These are phyloP conservation scores for Omphaloscelis lunosa DNA, from an alignment of 2,888 invertebrate genomes.

Conservation along the genomic window DNA sequence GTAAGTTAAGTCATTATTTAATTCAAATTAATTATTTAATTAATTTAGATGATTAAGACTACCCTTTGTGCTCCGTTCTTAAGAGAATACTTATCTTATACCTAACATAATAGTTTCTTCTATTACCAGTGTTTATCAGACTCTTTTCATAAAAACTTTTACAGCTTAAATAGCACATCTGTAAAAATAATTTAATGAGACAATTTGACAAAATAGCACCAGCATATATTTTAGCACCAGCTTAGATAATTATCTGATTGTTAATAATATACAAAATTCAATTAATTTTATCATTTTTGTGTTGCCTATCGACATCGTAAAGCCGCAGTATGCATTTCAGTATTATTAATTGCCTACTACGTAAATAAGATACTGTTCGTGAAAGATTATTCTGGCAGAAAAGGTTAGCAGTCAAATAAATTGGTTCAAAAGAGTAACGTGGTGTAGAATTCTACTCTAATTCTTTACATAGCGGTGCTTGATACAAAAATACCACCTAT, in stretches of 20 bases:
- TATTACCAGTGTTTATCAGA: background rate
- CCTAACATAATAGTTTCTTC: background rate
- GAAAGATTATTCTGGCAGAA: background rate
- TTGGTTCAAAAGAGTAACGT: background rate
- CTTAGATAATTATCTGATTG: background rate
- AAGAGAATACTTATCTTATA: background rate
- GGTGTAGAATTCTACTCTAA: background rate
- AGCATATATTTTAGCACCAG: background rate
- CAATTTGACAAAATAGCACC: too few relatives aligned
- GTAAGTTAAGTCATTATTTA: constrained; percentile 16
- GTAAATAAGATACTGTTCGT: background rate
- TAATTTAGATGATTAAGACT: background rate
- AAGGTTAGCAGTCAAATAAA: background rate
- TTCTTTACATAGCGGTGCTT: background rate
- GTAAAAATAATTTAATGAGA: background rate
- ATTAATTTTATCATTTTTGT: constrained; percentile 11
- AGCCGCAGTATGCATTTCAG: background rate
- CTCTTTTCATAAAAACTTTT: background rate
- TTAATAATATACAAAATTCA: background rate
- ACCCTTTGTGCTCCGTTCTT: background rate
- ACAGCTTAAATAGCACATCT: too few relatives aligned
- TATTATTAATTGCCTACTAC: too few relatives aligned
- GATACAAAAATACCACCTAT: background rate
- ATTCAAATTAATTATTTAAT: background rate
- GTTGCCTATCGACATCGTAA: background rate